Conservation (phyloP, 2,797 vertebrate genomes). For the Carapus acus region DNA sequence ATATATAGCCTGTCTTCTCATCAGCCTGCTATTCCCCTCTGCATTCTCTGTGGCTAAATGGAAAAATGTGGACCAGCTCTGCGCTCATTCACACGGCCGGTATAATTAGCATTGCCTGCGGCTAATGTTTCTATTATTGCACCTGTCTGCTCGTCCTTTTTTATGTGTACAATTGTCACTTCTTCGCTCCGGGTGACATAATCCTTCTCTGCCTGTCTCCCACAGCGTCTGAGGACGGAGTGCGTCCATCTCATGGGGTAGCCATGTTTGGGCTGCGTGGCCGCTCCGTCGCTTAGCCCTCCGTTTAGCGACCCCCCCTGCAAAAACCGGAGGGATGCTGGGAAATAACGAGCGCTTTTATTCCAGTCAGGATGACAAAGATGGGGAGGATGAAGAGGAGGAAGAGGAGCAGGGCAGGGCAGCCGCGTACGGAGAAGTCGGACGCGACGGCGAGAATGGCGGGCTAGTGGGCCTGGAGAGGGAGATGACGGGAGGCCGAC, state of each 20-base stretch:
- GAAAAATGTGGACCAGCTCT: constrained; percentile 65
- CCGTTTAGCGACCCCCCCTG: constrained; percentile 80
- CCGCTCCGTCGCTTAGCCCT: constrained; percentile 79
- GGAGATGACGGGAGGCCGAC: constrained; percentile 62
- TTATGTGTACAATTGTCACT: too few relatives aligned
- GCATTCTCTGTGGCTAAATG: constrained; percentile 68
- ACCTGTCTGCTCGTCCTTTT: constrained; percentile 32
- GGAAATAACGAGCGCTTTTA: constrained; percentile 79
- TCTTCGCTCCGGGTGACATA: constrained; percentile 18
- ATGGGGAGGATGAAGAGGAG: constrained; percentile 78
- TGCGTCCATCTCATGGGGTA: constrained; percentile 71
- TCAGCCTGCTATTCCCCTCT: constrained; percentile 65
- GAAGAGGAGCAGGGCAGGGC: constrained; percentile 78
- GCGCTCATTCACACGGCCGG: constrained; percentile 62
- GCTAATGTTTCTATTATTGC: constrained; percentile 45
- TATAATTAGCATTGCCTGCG: constrained; percentile 52
- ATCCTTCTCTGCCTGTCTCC: constrained; percentile 63
- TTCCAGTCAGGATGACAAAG: constrained; percentile 80
- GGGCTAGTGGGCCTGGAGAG: constrained; percentile 57
- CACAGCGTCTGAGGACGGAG: constrained; percentile 66
- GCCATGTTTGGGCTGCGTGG: constrained; percentile 72
- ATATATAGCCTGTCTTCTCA: constrained; percentile 68
- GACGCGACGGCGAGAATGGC: constrained; percentile 58
- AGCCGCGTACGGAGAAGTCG: constrained; percentile 57
- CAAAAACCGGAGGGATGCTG: constrained; percentile 76